Conservation (phyloP, 1,140 invertebrate species). For the Chrysomallon squamiferum region DNA sequence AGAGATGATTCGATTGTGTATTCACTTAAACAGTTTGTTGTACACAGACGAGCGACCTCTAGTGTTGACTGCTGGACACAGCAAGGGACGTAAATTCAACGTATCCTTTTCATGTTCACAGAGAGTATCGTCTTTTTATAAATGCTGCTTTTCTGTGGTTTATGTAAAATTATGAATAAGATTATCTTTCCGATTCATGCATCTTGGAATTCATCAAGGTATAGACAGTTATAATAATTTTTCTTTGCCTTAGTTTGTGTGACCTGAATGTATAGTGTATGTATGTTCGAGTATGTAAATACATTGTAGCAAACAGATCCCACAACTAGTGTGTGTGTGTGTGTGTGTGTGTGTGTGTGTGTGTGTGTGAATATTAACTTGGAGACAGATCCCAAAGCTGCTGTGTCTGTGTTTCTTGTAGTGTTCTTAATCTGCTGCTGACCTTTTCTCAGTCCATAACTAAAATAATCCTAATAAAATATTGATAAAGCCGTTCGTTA, state of each 20-base stretch:
- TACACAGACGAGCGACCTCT: background rate
- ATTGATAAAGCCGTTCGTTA: too few relatives aligned
- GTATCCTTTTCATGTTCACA: background rate
- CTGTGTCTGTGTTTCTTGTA: too few relatives aligned
- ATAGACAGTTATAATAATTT: background rate
- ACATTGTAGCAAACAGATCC: too few relatives aligned
- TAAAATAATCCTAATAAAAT: too few relatives aligned
- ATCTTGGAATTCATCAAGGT: background rate
- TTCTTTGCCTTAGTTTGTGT: background rate
- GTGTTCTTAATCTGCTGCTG: too few relatives aligned
- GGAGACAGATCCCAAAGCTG: too few relatives aligned
- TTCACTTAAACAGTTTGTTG: background rate
- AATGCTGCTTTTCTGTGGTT: too few relatives aligned
- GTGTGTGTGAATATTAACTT: too few relatives aligned
- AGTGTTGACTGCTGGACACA: background rate
- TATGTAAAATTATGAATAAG: too few relatives aligned
- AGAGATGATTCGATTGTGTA: background rate
- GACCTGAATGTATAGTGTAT: background rate
- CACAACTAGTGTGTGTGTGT: slow-evolving; percentile 1
- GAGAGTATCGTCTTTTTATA: too few relatives aligned
- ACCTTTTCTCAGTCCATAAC: too few relatives aligned
- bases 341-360: background rate
- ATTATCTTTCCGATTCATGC: too few relatives aligned
- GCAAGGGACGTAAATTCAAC: background rate
- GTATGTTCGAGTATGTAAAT: background rate